Base-by-base conservation (phyloP, 1,140 invertebrate genomes). In the Metaphire vulgaris region DNA sequence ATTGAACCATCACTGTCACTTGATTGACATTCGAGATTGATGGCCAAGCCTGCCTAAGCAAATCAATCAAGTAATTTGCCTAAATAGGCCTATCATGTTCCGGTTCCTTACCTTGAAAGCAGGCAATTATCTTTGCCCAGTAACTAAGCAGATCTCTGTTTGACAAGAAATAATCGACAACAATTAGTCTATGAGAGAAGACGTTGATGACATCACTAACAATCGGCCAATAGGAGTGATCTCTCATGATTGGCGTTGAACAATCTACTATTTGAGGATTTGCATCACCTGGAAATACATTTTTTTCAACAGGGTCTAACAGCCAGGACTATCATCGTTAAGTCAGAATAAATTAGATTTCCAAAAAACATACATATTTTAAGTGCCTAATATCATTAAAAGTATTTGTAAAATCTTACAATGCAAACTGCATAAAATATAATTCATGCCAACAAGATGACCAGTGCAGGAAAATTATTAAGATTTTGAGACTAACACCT, bases 181-280 rank as follows among this genome's bases (percentile, higher is more conserved):
- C n/a, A 26, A 98, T 93, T 15, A 91, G 92, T 79, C 91, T 89
- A 85, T 98, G 96, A 0, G 94, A 95, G 0, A 99, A 88, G n/a
- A 98, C 92, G 86, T 98, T 98, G 83, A 97, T 98, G 56, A 99
- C 90, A 88, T 99, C 96, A 0, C 94, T 97, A 56, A 98, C 94
- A 1, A 98, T 88, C 15, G 96, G 95, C 96, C 96, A 98, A 87
- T 97, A 98, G 87, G 95, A 97, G 86, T 98, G 96, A 82, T 97
- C 93, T 85, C 95, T 96, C 93, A 98, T 97, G 2, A 97, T 92
- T 79, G 91, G 89, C 78, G 92, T 89, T 16, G 90, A 92, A 85
- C 95, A 98, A 82, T 97, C 94, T 2, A 98, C 95, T n/a, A 98
- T 95, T 81, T 89, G 90, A 83, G 96, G 93, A 30, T 15, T 28